A percentile compares a stretch with the other conserved stretches of the same genome.
phyloP scores from a whole-genome alignment of 2,113 vertebrate genomes.

The Sebastes fasciatus region DNA sequence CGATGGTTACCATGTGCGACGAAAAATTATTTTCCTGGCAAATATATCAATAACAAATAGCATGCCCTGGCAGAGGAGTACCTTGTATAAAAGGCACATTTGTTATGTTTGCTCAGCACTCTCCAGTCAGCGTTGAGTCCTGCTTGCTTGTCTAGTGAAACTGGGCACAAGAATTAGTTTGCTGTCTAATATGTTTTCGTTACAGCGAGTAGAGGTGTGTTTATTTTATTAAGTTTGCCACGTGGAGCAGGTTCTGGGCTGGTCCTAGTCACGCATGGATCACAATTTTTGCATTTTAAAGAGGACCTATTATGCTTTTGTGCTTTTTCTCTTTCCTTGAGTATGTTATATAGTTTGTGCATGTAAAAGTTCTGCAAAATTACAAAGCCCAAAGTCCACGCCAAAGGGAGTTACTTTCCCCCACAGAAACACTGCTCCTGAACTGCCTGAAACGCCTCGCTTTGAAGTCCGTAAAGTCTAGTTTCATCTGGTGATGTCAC shows the following conservation, averaged over 20 bases:
- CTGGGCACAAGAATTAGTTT: neutral
- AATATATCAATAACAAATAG: neutral
- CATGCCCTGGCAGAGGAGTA: conserved; percentile 9
- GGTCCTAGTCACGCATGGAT: neutral
- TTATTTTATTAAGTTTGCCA: conserved; percentile 40
- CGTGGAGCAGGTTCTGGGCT: neutral
- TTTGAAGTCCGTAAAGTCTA: no score
- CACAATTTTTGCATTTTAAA: no score
- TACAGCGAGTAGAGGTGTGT: conserved; percentile 22
- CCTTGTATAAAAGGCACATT: conserved; percentile 12
- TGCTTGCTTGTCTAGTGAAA: conserved; percentile 25
- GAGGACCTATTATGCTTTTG: no score
- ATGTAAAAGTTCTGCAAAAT: no score
- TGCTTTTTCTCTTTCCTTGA: no score
- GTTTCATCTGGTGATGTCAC: no score
- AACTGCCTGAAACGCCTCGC: no score
- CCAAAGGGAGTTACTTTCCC: no score
- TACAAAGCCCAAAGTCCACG: no score
- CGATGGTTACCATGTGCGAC: neutral
- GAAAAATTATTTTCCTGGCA: conserved; percentile 9
- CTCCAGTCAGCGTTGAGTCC: neutral
- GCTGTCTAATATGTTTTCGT: conserved; percentile 18
- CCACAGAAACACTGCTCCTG: no score
- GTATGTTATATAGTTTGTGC: no score
- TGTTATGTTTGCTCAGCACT: conserved; percentile 5